These are phyloP conservation scores for Andrena praecox DNA, from an alignment of 2,888 invertebrate species.

Conservation along the genomic window DNA sequence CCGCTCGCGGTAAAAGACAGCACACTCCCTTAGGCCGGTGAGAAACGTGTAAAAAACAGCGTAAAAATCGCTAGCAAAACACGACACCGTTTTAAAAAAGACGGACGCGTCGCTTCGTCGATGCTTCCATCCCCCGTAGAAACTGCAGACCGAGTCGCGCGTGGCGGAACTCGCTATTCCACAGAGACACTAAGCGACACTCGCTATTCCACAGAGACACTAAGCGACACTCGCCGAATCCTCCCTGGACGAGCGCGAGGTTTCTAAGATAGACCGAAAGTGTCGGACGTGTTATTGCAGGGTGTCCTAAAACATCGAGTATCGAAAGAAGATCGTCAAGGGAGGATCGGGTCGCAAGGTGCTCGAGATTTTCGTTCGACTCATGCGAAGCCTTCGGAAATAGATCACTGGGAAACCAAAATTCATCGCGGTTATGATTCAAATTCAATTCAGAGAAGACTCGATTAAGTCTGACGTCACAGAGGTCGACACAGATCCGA, in stretches of 20 bases:
- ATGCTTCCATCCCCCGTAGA: not conserved
- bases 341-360: not conserved
- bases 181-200: not conserved
- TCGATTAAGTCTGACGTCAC: too few relatives aligned
- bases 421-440: too few relatives aligned
- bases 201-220: not conserved
- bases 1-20: conserved; percentile 17
- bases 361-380: conserved; percentile 9
- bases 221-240: not conserved
- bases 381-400: not conserved
- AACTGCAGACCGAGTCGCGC: conserved; percentile 38
- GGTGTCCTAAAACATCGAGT: not conserved
- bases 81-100: conserved; percentile 25
- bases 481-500: too few relatives aligned
- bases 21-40: conserved; percentile 59
- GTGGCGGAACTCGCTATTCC: not conserved
- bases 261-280: not conserved
- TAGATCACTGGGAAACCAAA: not conserved
- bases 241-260: not conserved
- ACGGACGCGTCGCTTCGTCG: conserved; percentile 5
- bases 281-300: not conserved
- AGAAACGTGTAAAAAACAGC: conserved; percentile 52
- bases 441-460: too few relatives aligned
- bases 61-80: conserved; percentile 63
- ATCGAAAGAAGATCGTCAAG: not conserved